A percentile compares a stretch with the other conserved stretches of the same genome.
Conservation (phyloP, 37 sponge, comb jelly and placozoan species). For the Ephydatia muelleri region DNA sequence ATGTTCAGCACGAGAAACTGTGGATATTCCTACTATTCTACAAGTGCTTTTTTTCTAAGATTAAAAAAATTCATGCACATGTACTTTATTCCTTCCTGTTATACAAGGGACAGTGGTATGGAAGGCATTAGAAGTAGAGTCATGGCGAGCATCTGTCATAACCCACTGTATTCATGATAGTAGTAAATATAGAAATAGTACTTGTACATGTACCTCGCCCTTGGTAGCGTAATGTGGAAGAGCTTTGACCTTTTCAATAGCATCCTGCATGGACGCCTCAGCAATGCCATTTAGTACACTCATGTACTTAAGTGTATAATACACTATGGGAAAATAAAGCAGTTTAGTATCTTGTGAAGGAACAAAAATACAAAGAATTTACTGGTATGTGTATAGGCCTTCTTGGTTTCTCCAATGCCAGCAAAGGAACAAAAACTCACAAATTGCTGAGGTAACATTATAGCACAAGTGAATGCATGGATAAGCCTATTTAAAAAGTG, state of each 20-base stretch:
- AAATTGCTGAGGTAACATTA: conserved; percentile 14
- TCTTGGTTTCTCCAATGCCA: background rate
- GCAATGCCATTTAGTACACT: no score
- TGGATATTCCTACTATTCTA: background rate
- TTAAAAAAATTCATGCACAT: background rate
- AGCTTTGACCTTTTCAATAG: background rate
- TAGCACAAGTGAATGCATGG: conserved; percentile 38
- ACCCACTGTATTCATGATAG: conserved; percentile 5
- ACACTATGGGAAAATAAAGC: no score
- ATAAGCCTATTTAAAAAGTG: conserved; percentile 2
- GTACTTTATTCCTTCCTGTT: conserved; percentile 7
- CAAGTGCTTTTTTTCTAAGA: background rate
- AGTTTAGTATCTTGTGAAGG: no score
- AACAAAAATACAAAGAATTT: background rate
- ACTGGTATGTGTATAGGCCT: background rate
- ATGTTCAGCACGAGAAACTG: conserved; percentile 23
- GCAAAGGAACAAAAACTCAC: background rate
- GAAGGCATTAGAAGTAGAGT: conserved; percentile 20
- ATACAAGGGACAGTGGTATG: conserved; percentile 23
- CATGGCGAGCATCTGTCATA: conserved; percentile 19
- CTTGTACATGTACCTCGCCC: conserved; percentile 14
- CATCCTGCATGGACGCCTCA: background rate
- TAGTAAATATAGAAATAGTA: no score
- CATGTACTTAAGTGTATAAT: no score
- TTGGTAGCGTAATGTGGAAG: conserved; percentile 12